phyloP scores from a whole-genome alignment of 2,113 vertebrate species.

The Aviceda subcristata region DNA sequence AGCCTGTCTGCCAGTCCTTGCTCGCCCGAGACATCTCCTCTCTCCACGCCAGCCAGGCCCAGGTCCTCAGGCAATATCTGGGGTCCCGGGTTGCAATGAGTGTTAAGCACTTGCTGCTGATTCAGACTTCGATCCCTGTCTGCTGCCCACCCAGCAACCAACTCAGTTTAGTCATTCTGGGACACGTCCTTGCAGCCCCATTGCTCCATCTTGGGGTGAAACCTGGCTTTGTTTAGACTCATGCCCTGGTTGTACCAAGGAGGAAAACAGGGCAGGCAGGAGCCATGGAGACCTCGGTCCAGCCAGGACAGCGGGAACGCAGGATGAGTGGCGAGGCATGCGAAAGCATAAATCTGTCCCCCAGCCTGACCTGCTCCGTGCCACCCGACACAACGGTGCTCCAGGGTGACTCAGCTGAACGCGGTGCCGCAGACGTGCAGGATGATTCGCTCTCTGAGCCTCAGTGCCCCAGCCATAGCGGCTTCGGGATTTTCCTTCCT shows the following conservation, averaged over 20 bases:
- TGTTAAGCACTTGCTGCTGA: background rate
- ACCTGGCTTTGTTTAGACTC: background rate
- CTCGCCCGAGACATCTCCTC: background rate
- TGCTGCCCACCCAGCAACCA: background rate
- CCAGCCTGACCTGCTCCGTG: accelerated
- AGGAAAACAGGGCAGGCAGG: background rate
- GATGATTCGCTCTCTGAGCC: background rate
- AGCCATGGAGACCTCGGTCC: background rate
- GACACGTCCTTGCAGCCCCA: background rate
- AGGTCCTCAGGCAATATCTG: background rate
- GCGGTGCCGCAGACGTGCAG: background rate
- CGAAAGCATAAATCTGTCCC: background rate
- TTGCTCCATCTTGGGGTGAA: background rate
- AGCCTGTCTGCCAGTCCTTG: background rate
- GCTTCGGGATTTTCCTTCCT: background rate
- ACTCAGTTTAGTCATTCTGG: background rate
- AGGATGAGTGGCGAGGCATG: accelerated
- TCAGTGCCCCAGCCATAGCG: background rate
- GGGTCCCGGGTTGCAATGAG: background rate
- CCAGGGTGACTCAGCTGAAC: background rate
- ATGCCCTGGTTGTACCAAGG: background rate
- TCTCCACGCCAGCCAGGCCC: background rate
- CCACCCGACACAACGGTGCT: accelerated
- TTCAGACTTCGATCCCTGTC: background rate
- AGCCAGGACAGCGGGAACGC: background rate